Evolutionary conservation across 2,888 invertebrate species (phyloP).

Genomic region (Diadromus collaris): DNA sequence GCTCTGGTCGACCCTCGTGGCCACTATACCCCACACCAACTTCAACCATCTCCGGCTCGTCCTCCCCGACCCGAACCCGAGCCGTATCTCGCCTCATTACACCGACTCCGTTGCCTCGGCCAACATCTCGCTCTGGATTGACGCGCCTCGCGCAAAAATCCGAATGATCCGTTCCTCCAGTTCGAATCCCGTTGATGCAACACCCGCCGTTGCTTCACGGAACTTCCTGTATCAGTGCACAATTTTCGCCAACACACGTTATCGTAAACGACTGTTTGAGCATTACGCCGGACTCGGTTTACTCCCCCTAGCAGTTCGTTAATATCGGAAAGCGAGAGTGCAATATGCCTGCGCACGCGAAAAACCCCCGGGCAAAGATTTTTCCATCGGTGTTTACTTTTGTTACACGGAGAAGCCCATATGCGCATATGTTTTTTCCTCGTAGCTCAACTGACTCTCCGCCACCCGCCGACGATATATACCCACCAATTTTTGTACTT

Average conservation of each 20-base stretch:
- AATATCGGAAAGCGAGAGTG: conserved; percentile 28
- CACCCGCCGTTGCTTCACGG: neutral
- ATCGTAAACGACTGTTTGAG: conserved; percentile 23
- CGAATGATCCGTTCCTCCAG: conserved; percentile 53
- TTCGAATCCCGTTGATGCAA: neutral
- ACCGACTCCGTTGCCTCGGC: conserved; percentile 71
- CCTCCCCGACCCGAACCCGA: conserved; percentile 48
- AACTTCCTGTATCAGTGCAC: conserved; percentile 29
- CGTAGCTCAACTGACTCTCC: conserved; percentile 1
- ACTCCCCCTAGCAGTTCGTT: conserved; percentile 33
- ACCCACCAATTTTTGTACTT: conserved; percentile 41
- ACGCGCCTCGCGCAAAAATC: conserved; percentile 69
- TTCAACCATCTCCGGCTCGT: conserved; percentile 37
- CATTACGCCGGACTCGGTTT: conserved; percentile 27
- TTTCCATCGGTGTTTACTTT: conserved; percentile 11
- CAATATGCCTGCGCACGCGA: conserved; percentile 16
- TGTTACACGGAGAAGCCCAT: neutral
- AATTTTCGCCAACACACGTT: conserved; percentile 43
- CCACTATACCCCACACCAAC: conserved; percentile 63
- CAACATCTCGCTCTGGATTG: conserved; percentile 70
- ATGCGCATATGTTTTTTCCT: neutral
- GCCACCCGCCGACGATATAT: conserved; percentile 22
- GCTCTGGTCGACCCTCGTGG: conserved; percentile 67
- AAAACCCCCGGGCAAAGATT: conserved; percentile 38
- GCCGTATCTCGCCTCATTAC: conserved; percentile 77